Conservation (phyloP, 1,140 invertebrate genomes). For the Manduca sexta region DNA sequence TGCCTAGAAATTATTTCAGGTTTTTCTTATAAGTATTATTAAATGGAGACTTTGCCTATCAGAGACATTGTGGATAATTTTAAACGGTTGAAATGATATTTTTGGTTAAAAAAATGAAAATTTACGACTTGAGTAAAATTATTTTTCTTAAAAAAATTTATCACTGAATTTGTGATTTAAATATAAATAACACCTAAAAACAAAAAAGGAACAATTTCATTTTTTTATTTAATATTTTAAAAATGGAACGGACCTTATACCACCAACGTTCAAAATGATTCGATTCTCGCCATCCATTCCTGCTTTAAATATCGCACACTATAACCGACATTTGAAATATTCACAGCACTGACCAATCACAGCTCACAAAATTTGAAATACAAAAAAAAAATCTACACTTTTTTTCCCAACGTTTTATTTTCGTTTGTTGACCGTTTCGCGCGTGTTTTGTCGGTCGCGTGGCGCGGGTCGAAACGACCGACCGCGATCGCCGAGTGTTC, state of each 20-base stretch:
- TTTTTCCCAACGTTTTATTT: not conserved
- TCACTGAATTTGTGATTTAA: too few species aligned
- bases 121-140: too few species aligned
- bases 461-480: slow-evolving; percentile 16
- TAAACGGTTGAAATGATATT: too few species aligned
- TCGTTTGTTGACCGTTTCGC: slow-evolving; percentile 7
- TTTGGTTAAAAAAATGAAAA: too few species aligned
- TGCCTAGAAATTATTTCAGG: too few species aligned
- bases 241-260: slow-evolving; percentile 82
- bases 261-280: slow-evolving; percentile 96
- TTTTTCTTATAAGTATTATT: too few species aligned
- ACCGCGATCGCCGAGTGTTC: slow-evolving; percentile 14
- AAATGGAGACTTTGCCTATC: too few species aligned
- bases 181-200: too few species aligned
- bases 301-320: slow-evolving; percentile 22
- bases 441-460: slow-evolving; percentile 14
- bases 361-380: not conserved
- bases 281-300: slow-evolving; percentile 93
- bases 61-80: too few species aligned
- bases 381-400: not conserved
- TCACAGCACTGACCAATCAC: slow-evolving; percentile 31
- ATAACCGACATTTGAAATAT: slow-evolving; percentile 27
- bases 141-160: too few species aligned
- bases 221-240: too few species aligned
- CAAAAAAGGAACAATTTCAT: too few species aligned